Evolutionary conservation across 2,113 vertebrate species (phyloP), one percentile per base, ranked within the genome.

Genomic region (Carlito syrichta): DNA sequence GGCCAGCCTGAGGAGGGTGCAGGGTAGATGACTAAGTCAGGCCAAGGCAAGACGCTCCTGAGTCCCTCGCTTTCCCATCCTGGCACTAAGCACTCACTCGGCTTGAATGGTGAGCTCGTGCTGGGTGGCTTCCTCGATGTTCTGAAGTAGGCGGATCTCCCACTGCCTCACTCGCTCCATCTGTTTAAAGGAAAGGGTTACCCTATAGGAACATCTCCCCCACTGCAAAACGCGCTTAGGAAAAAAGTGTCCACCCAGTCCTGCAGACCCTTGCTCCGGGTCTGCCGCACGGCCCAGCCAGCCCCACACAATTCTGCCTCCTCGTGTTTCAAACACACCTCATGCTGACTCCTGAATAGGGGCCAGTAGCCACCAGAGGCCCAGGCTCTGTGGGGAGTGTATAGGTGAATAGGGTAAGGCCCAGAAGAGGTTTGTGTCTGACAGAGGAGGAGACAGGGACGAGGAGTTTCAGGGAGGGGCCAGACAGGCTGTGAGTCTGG

Each of bases 101-200:
- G 2, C 58, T 19, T 97, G 6, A 8, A 98, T 14, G 30, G 96
- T 96, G 68, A 98, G 96, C 14, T 98, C 94, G 0, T 97, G 96
- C 20, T 83, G 74, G 0, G 84, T 88, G 2, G 98, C 97, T 14
- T 94, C 97, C 74, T 98, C 96, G 0, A 97, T 97, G 76, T 77
- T 81, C 79, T 22, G 86, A 6, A 98, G 97, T 81, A 74, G 71
- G 3, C 19, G 71, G 30, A 25, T 32, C 40, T 98, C 98, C 97
- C 98, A 98, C 43, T 88, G 86, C 43, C 50, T 62, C 56, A 96
- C 68, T 0, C 45, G 87, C n/a, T 90, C 40, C 48, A 27, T 83
- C 97, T 98, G 93, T n/a, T 50, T 6, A 78, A 52, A 23, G 83
- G 52, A 87, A 6, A 48, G 25, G 23, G 35, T 14, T 14, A 4